Base-by-base conservation (phyloP, 2,888 invertebrate genomes). In the Cephus pygmeus region DNA sequence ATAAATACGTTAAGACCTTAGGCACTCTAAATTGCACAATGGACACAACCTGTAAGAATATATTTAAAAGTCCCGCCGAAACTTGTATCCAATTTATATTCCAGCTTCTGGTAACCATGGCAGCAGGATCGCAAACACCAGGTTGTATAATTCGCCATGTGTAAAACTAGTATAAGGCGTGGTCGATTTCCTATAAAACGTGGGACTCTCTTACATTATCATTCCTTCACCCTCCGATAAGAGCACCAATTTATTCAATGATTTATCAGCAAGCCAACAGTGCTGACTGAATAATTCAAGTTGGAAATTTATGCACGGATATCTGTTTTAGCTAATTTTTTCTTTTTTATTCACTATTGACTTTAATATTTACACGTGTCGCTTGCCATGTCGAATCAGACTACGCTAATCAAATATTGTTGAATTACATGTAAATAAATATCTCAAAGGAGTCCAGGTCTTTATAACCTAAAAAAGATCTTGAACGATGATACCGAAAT, bases 91-190 rank as follows among this genome's bases (percentile, higher is more conserved):
- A 6, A 56, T 23, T 56, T 56, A 56, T 56, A 56, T 23, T 23
- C 56, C 23, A 23, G 23, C 56, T 56, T 56, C 23, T 56, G 56
- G 9, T 56, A 56, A 56, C 56, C 56, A 56, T 9, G 56, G 15
- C 1, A 23, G 9, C 23, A 56, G 56, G 23, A 23, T 23, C 56
- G 56, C 56, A 56, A 56, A 56, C 23, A 56, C 23, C 56, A 56
- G 56, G 9, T 9, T 23, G 4, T 82, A 84, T 86, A 85, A 86
- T 84, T 86, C 86, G 86, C 84, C 82, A 40, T 77, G 75, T 77
- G 36, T 30, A 74, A 30, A 69, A 75, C 30, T 71, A 56, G 56
- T 56, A 56, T 69, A 77, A 75, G 77, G 75, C 75, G 77, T 77
- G 75, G 77, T 75, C 77, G 69, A 30, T 69, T 15, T 56, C 69